Conservation (phyloP, 2,888 invertebrate genomes). For the Cosmorhoe ocellata region DNA sequence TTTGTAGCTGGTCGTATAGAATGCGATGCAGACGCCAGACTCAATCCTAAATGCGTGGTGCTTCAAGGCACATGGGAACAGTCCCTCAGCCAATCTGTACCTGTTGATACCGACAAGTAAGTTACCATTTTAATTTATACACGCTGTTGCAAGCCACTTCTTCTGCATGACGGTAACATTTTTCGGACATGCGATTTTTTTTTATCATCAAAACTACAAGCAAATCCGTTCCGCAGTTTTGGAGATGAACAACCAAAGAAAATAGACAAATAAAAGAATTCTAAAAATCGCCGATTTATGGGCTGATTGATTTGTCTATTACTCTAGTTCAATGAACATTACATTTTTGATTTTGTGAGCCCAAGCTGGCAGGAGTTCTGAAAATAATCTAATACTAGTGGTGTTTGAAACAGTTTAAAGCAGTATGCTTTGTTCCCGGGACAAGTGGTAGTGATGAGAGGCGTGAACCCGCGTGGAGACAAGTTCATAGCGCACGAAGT, state of each 20-base stretch:
- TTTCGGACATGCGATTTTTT: too few species aligned
- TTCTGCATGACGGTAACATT: too few species aligned
- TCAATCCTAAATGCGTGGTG: constrained; percentile 87
- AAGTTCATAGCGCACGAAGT: constrained; percentile 86
- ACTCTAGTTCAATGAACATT: too few species aligned
- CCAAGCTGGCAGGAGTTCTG: too few species aligned
- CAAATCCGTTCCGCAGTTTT: too few species aligned
- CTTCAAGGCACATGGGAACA: constrained; percentile 85
- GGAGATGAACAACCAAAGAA: too few species aligned
- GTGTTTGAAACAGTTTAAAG: constrained; percentile 52
- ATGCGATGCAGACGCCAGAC: constrained; percentile 87
- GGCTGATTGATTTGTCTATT: too few species aligned
- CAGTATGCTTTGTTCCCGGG: constrained; percentile 90
- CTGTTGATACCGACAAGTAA: constrained; percentile 76
- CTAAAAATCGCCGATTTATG: too few species aligned
- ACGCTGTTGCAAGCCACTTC: too few species aligned
- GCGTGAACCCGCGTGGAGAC: constrained; percentile 87
- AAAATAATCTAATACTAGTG: not conserved
- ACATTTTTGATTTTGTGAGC: too few species aligned
- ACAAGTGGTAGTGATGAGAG: constrained; percentile 89
- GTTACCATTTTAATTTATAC: constrained; percentile 10
- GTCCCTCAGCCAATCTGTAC: constrained; percentile 71
- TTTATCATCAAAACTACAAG: too few species aligned
- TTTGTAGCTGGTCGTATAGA: constrained; percentile 87
- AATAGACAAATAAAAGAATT: too few species aligned